Percentiles rank a stretch among this genome's conserved stretches.
These are phyloP conservation scores for Oligia fasciuncula DNA, from an alignment of 2,888 invertebrate genomes.

Conservation along the genomic window DNA sequence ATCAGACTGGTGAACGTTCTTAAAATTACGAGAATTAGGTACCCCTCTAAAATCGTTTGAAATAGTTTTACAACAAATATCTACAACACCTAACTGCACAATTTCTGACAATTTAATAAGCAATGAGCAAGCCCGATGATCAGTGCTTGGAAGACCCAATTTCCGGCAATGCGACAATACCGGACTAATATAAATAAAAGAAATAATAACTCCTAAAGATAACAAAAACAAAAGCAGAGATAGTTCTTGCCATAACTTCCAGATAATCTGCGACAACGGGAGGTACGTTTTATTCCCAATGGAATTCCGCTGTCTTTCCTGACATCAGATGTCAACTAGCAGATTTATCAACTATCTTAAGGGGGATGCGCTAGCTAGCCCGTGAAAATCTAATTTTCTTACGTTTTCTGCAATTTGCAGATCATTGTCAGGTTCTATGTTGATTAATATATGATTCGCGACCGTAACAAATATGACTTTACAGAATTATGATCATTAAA, in stretches of 20 bases:
- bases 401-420: not conserved
- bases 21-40: too few relatives aligned
- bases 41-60: too few relatives aligned
- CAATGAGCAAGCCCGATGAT: not conserved
- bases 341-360: slow-evolving; percentile 24
- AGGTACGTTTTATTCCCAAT: not conserved
- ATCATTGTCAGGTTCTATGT: not conserved
- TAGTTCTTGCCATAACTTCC: not conserved
- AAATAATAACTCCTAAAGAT: not conserved
- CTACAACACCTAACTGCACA: not conserved
- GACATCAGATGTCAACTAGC: slow-evolving; percentile 17
- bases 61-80: not conserved
- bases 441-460: not conserved
- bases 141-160: not conserved
- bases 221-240: slow-evolving; percentile 7
- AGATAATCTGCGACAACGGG: not conserved
- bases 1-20: too few relatives aligned
- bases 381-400: not conserved
- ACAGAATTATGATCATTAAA: not conserved
- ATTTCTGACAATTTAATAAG: too few relatives aligned
- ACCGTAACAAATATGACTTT: not conserved
- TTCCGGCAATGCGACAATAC: not conserved
- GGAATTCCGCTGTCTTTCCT: slow-evolving; percentile 8
- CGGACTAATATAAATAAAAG: not conserved
- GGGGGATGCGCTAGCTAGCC: not conserved